Percentiles rank a stretch among this genome's conserved stretches.
phyloP scores from a whole-genome alignment of 1,140 invertebrate species.

The Rhyacophila brunnea region DNA sequence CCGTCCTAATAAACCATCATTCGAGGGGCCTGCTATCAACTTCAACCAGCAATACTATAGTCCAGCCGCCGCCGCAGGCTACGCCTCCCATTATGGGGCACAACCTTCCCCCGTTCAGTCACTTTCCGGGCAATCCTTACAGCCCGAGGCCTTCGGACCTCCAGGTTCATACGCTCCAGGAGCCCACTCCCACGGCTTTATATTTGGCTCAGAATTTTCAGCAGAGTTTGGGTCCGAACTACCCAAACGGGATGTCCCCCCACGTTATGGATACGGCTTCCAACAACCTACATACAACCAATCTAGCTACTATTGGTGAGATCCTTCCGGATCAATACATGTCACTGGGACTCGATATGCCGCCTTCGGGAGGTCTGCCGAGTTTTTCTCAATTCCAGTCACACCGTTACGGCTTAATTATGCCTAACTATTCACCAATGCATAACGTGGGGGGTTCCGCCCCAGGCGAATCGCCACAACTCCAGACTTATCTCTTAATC shows the following conservation, averaged over 20 bases:
- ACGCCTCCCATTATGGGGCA: conserved; percentile 59
- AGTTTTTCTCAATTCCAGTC: conserved; percentile 64
- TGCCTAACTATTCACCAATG: conserved; percentile 53
- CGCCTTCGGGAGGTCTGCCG: conserved; percentile 57
- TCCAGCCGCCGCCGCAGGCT: conserved; percentile 54
- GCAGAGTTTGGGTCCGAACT: conserved; percentile 58
- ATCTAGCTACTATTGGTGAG: conserved; percentile 72
- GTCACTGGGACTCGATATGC: conserved; percentile 48
- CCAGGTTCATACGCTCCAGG: conserved; percentile 58
- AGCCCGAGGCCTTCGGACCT: conserved; percentile 54
- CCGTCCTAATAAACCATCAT: conserved; percentile 67
- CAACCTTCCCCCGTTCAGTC: conserved; percentile 56
- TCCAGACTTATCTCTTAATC: conserved; percentile 49
- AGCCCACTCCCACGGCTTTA: conserved; percentile 58
- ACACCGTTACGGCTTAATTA: conserved; percentile 56
- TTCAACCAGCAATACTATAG: conserved; percentile 59
- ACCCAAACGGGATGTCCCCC: conserved; percentile 81
- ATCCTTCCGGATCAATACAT: conserved; percentile 47
- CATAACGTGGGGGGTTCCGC: conserved; percentile 72
- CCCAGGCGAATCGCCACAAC: conserved; percentile 56
- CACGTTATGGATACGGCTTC: conserved; percentile 75
- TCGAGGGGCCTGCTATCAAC: conserved; percentile 81
- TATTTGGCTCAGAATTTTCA: conserved; percentile 59
- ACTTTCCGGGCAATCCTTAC: conserved; percentile 55
- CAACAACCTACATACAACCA: conserved; percentile 64